Evolutionary conservation across 2,113 vertebrate genomes (phyloP), one percentile per base, ranked within the genome.

Genomic region (Colinus virginianus): DNA sequence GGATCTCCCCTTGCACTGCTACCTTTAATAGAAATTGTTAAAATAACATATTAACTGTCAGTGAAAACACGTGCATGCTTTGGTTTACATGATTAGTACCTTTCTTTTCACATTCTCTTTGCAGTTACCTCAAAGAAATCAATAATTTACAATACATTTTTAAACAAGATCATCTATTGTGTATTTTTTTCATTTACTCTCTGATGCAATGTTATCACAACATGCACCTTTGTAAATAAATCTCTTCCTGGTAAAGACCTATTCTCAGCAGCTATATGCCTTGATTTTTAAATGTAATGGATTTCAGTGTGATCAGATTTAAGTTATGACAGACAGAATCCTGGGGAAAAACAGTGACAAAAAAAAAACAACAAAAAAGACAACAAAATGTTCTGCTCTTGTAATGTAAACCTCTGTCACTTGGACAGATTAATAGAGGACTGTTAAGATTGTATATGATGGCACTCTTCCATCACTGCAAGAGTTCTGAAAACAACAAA

Each of bases 121-220:
- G 36, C 77, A 46, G 49, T 55, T 62, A 61, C 19, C 23, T 79
- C 38, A 67, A 95, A 90, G 7, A 53, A 95, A 93, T 83, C 48
- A 90, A 71, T 92, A 78, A 78, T 88, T 90, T 84, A 32, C 42
- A 36, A 68, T 42, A 66, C 0, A 64, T 78, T 94, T 96, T 90
- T n/a, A 91, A 84, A 63, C 10, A 85, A 70, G 51, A 88, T 93
- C 78, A 87, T 62, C 70, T 32, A 90, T 68, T 1, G 1, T 3
- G 64, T 38, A 22, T 48, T 53, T 89, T 89, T 64, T 93, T 87
- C 25, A 66, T 69, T 82, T 88, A 21, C 23, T 76, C 9, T 36
- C 74, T 69, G 4, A 9, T 55, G 48, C 19, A 72, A 22, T 42
- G 8, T 77, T 92, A 80, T 85, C 59, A 94, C 75, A 85, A 80